These are phyloP conservation scores for Ylistrum balloti DNA, from an alignment of 1,140 invertebrate species.

Conservation along the genomic window DNA sequence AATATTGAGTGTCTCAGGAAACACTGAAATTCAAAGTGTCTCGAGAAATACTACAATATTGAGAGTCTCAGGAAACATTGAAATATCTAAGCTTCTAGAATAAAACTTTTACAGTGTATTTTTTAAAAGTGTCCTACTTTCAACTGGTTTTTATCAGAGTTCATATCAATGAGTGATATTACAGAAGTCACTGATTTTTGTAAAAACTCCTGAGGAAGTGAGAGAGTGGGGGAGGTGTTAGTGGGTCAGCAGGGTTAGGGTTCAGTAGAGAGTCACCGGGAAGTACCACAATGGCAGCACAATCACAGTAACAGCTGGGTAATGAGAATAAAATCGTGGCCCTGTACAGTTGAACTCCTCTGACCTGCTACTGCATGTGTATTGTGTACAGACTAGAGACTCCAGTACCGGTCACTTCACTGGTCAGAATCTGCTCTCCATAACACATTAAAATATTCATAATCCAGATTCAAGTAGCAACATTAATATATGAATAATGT, in stretches of 20 bases:
- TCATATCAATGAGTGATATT: too few relatives aligned
- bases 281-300: background rate
- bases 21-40: too few relatives aligned
- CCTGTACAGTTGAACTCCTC: background rate
- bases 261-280: background rate
- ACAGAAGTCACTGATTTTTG: background rate
- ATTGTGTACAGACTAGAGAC: background rate
- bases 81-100: too few relatives aligned
- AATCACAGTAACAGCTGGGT: background rate
- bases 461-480: too few relatives aligned
- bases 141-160: too few relatives aligned
- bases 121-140: too few relatives aligned
- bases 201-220: too few relatives aligned
- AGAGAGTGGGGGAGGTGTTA: background rate
- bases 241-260: background rate
- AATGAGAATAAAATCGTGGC: constrained; percentile 22
- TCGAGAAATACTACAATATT: too few relatives aligned
- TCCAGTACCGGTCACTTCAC: background rate
- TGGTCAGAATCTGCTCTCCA: background rate
- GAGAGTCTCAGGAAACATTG: too few relatives aligned
- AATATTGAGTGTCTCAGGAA: too few relatives aligned
- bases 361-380: constrained; percentile 15
- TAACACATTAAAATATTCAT: too few relatives aligned
- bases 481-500: background rate
- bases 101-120: too few relatives aligned